Evolutionary conservation across 2,888 invertebrate genomes (phyloP), one percentile per base, ranked within the genome.

Genomic region (Nebria salina): DNA sequence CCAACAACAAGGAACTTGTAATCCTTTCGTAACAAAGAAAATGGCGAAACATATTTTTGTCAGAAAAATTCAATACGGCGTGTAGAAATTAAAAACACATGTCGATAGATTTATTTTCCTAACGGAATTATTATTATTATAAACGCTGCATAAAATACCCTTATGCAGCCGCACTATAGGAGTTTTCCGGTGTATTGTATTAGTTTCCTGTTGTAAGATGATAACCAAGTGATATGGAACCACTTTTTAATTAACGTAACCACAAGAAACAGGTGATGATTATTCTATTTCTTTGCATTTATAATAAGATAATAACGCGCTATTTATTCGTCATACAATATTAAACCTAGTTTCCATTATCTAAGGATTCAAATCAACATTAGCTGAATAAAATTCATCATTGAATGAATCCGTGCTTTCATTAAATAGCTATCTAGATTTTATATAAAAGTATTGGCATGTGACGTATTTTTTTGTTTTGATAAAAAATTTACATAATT

Each of bases 1-100:
- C 70, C 70, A 70, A 70, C 70, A 11, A 70, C 70, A 25, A 70
- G 70, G 15, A 70, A 70, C 70, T 70, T 13, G 34, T 54, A 54
- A 54, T 4, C 54, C 54, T 54, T 54, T 54, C 54, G 13, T 34
- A 34, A 34, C 34, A 34, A 34, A 34, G 34, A 34, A 34, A 34
- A 34, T 34, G 20, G 20, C 54, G 4, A 54, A 2, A 54, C 54
- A 13, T 8, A 54, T 54, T 2, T 13, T 11, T 13, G 54, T 7
- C 54, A 7, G 1, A 54, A 54, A 6, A 7, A 54, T 54, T 5
- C 54, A 7, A 54, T 11, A 4, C 1, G 8, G 54, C 4, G 13
- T 54, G 13, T 11, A 54, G 1, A 8, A 54, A 54, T 11, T 6
- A 43, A 54, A 54, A 54, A 54, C 0, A 54, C 1, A 54, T 8